Conservation (phyloP, 2,797 vertebrate species). For the Avahi laniger region DNA sequence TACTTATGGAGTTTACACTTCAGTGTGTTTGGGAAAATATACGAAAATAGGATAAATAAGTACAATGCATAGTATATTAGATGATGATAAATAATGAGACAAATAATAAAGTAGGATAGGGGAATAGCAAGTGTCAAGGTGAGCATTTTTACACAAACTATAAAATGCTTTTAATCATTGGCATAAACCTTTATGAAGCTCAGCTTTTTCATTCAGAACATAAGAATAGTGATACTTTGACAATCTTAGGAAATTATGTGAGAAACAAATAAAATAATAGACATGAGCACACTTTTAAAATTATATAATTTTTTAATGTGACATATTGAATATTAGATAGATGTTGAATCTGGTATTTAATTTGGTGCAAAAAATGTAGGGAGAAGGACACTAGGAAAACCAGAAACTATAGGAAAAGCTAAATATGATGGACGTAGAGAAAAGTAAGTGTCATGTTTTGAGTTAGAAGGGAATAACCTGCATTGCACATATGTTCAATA, state of each 20-base stretch:
- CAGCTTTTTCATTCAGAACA: not conserved
- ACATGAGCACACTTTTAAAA: not conserved
- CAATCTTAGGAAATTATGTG: not conserved
- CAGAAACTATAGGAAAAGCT: not conserved
- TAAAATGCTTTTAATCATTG: not conserved
- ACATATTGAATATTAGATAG: not conserved
- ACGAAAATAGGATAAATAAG: not conserved
- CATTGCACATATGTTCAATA: not conserved
- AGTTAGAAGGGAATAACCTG: not conserved
- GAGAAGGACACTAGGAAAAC: not conserved
- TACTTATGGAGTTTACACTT: not conserved
- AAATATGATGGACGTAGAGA: not conserved
- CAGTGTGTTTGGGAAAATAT: not conserved
- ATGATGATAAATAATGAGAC: not conserved
- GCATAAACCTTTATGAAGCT: not conserved
- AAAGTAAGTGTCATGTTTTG: not conserved
- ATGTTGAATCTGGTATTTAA: not conserved
- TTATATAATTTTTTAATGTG: not conserved
- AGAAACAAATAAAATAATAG: not conserved
- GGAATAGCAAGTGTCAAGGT: not conserved
- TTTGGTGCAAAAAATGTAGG: not conserved
- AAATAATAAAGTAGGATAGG: not conserved
- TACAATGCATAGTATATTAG: not conserved
- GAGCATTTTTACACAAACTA: not conserved
- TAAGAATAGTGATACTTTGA: not conserved